Base-by-base conservation (phyloP, 2,888 invertebrate species). In the Drosophila parthenogenetica region DNA sequence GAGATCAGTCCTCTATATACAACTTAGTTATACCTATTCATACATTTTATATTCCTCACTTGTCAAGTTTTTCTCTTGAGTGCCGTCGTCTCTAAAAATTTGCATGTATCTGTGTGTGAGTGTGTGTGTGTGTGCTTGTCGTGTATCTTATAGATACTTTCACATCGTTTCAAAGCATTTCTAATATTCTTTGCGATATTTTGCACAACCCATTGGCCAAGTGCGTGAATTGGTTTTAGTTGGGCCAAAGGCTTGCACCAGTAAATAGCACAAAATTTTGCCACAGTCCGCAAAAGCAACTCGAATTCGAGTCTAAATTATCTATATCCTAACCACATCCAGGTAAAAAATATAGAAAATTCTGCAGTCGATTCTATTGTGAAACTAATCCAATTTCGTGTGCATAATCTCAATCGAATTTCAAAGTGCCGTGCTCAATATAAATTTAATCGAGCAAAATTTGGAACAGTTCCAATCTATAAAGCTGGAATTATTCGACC, bases 181-280 rank as follows among this genome's bases (percentile, higher is more conserved):
- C 51, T 63, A 32, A 32, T 65, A 32, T 65, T 55, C 66, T 51
- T 66, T 46, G 58, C 49, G 78, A 88, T 73, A 77, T 82, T 86
- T 83, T 83, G 71, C 64, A 64, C 70, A 75, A 83, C 66, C 71
- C 79, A 64, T 61, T 63, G 49, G 48, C 60, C 72, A 65, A 77
- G 82, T 79, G 82, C 79, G 79, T 82, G 67, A 68, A 81, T 65
- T 51, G 67, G 65, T 70, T 89, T 89, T 81, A 89, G 89, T 89
- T 77, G 86, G 90, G 89, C 89, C 84, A 86, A 84, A 89, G 86
- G 84, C 89, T 89, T 82, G 79, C 78, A 76, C 46, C 89, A 89
- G 90, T 85, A 74, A 89, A 81, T 86, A 89, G 76, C 87, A 71
- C 71, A 55, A 61, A 51, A 67, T 79, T 67, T 66, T 54, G 51